phyloP scores from a whole-genome alignment of 2,888 invertebrate genomes.

The Pogonocherus hispidulus region DNA sequence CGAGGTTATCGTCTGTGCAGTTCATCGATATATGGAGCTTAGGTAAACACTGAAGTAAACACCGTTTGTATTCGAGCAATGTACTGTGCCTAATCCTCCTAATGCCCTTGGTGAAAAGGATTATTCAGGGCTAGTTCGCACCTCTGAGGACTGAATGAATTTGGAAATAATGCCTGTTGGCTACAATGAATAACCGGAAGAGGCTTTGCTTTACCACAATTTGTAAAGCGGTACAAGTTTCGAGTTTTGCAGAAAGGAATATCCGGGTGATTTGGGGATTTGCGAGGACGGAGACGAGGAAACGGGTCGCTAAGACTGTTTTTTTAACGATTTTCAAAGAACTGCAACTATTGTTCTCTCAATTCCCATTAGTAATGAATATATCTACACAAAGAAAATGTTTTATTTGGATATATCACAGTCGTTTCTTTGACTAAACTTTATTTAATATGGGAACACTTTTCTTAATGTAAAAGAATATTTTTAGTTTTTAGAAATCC shows the following conservation, averaged over 20 bases:
- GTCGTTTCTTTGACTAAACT: no score
- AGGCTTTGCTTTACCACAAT: conserved; percentile 59
- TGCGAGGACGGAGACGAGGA: background rate
- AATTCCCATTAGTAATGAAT: no score
- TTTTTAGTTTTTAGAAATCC: no score
- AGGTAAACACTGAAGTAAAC: conserved; percentile 63
- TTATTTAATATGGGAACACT: no score
- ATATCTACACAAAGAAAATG: no score
- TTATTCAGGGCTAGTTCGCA: conserved; percentile 63
- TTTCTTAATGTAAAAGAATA: no score
- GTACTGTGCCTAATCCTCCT: conserved; percentile 65
- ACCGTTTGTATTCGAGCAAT: conserved; percentile 66
- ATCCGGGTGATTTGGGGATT: background rate
- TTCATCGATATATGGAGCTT: conserved; percentile 63
- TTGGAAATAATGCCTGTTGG: conserved; percentile 56
- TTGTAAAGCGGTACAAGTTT: conserved; percentile 30
- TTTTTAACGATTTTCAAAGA: background rate
- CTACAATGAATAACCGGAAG: conserved; percentile 62
- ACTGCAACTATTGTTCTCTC: no score
- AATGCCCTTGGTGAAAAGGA: conserved; percentile 64
- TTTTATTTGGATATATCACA: no score
- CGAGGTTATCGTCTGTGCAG: conserved; percentile 59
- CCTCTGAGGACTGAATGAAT: conserved; percentile 59
- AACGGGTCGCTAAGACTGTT: background rate
- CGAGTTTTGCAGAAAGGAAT: conserved; percentile 5